These are phyloP conservation scores for Capricornis sumatraensis DNA, from an alignment of 2,113 vertebrate species.

Conservation along the genomic window DNA sequence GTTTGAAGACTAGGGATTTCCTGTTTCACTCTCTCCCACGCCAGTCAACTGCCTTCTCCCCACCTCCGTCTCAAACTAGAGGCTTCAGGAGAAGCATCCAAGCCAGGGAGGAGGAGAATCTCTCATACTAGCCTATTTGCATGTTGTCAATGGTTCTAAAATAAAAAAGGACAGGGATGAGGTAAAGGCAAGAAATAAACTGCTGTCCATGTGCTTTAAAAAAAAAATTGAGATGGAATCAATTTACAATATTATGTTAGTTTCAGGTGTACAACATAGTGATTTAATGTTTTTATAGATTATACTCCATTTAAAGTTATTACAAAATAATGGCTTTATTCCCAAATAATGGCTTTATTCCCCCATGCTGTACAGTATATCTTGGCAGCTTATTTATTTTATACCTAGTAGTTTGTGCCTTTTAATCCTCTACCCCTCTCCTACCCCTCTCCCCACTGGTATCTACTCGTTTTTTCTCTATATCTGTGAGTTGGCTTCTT, in stretches of 20 bases:
- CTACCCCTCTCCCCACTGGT: not conserved
- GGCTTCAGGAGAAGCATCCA: not conserved
- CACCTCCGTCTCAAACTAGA: not conserved
- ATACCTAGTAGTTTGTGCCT: not conserved
- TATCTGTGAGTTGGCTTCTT: not conserved
- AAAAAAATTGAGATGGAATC: not conserved
- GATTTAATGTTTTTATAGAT: not conserved
- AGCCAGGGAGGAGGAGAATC: not conserved
- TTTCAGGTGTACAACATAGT: not conserved
- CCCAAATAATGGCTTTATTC: not conserved
- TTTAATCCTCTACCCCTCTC: not conserved
- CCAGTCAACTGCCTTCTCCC: not conserved
- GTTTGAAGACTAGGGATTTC: not conserved
- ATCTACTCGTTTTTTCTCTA: not conserved
- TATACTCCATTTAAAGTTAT: not conserved
- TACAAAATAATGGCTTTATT: not conserved
- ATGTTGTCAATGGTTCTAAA: not conserved
- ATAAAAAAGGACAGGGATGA: not conserved
- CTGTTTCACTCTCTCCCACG: accelerated
- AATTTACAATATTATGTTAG: not conserved
- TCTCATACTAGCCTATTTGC: not conserved
- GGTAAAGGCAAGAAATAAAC: not conserved
- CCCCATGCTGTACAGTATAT: not conserved
- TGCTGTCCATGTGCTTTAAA: not conserved
- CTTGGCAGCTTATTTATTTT: not conserved